Base-by-base conservation (phyloP, 2,113 vertebrate species). In the Glaucidium brasilianum region DNA sequence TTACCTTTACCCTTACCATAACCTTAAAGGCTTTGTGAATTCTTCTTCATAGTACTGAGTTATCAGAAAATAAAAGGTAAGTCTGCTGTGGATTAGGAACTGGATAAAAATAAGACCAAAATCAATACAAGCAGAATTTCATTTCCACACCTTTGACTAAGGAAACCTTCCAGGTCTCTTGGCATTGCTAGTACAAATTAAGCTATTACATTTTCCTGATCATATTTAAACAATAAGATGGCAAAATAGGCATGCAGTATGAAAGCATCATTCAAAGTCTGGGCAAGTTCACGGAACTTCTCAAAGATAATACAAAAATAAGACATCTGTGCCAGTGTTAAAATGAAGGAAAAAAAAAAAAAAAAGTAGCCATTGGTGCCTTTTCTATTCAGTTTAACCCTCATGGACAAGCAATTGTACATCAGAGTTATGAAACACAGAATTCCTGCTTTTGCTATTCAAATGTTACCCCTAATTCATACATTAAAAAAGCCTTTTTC, bases 51-150 rank as follows among this genome's bases (percentile, higher is more conserved):
- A 52, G 22, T 64, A 79, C 73, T 50, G 39, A 69, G 50, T 45
- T 21, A 41, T 52, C 63, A 63, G 64, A 81, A 91, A 93, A 58
- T 23, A 87, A 82, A 63, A 85, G 88, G n/a, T 25, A 49, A 92
- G 30, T 81, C 53, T n/a, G 6, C 43, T 20, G 53, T 62, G 66
- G 62, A 76, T 85, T 92, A 83, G 71, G 59, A 90, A 85, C n/a
- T 26, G 35, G 63, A 93, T 49, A 73, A 90, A 92, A 91, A 49
- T 52, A 91, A 88, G 39, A 62, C 7, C 21, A 64, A 93, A 91
- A 90, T 88, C 88, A 85, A 80, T 76, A 85, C 4, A 85, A 64
- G 34, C 11, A 76, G 41, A 90, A 79, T 76, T 76, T 92, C 1
- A 58, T 92, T 88, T 88, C 53, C 34, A 79, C 11, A 17, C 12